A percentile compares a stretch with the other conserved stretches of the same genome.
Evolutionary conservation across 2,797 vertebrate species (phyloP).

Genomic region (Epinephelus coioides): DNA sequence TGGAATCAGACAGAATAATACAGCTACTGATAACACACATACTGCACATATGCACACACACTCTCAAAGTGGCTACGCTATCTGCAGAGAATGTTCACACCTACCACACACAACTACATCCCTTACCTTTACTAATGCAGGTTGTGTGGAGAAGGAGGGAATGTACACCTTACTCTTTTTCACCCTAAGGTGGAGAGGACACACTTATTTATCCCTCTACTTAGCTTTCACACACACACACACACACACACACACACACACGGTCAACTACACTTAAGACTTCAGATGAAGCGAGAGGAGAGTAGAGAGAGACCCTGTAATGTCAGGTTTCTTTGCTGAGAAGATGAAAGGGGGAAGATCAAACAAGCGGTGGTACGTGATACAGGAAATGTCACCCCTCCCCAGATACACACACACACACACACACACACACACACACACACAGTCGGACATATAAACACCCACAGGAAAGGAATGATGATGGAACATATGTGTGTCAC

Average conservation of each 20-base stretch:
- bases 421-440: slow-evolving; percentile 28
- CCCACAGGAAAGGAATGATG: slow-evolving; percentile 28
- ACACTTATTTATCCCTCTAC: slow-evolving; percentile 58
- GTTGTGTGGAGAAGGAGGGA: slow-evolving; percentile 37
- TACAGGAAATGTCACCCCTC: slow-evolving; percentile 76
- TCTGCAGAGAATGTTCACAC: slow-evolving; percentile 4
- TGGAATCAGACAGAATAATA: slow-evolving; percentile 29
- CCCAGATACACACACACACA: slow-evolving; percentile 35
- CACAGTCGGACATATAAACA: slow-evolving; percentile 31
- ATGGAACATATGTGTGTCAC: slow-evolving; percentile 34
- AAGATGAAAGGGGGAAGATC: slow-evolving; percentile 83
- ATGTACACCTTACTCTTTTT: slow-evolving; percentile 47
- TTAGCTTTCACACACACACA: slow-evolving; percentile 41
- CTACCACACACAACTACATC: slow-evolving; percentile 14
- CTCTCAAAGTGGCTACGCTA: not conserved
- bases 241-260: not conserved
- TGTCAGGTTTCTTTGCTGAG: slow-evolving; percentile 80
- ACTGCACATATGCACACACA: not conserved
- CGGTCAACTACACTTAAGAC: slow-evolving; percentile 30
- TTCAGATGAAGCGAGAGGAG: slow-evolving; percentile 59
- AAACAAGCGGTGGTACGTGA: slow-evolving; percentile 78
- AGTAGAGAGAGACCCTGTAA: slow-evolving; percentile 71
- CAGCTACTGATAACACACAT: slow-evolving; percentile 14
- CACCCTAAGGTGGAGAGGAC: slow-evolving; percentile 63
- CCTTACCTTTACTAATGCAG: slow-evolving; percentile 44